A percentile compares a stretch with the other conserved stretches of the same genome.
These are phyloP conservation scores for Idaea biselata DNA, from an alignment of 2,888 invertebrate species.

Conservation along the genomic window DNA sequence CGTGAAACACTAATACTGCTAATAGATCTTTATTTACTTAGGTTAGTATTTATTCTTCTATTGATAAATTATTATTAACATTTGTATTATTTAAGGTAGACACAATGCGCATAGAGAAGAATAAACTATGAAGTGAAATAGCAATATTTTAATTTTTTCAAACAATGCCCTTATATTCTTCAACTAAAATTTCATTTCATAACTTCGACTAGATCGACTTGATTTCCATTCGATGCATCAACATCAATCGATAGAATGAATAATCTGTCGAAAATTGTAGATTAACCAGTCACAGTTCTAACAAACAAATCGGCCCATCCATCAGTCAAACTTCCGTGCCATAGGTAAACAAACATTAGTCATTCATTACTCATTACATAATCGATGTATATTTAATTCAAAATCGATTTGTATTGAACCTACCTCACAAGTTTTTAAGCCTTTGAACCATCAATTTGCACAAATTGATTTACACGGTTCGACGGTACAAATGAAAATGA, in stretches of 20 bases:
- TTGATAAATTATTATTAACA: not conserved
- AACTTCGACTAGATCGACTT: not conserved
- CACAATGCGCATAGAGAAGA: no score
- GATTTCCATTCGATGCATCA: not conserved
- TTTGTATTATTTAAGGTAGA: no score
- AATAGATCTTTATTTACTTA: not conserved
- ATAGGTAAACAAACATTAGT: not conserved
- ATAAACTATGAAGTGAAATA: no score
- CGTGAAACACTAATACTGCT: constrained; percentile 15
- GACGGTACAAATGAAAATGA: no score
- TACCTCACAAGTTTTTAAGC: not conserved
- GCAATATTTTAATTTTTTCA: no score
- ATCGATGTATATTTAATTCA: not conserved
- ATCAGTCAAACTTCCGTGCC: not conserved
- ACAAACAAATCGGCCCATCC: not conserved
- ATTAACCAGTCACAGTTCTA: not conserved
- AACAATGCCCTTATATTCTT: not conserved
- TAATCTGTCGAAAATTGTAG: not conserved
- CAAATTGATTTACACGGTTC: not conserved
- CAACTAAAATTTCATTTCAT: not conserved
- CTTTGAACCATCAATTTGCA: not conserved
- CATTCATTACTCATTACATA: not conserved
- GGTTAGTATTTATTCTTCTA: not conserved
- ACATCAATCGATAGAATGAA: not conserved
- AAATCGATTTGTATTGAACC: not conserved